phyloP scores from a whole-genome alignment of 2,888 invertebrate genomes.

The Volucella bombylans region DNA sequence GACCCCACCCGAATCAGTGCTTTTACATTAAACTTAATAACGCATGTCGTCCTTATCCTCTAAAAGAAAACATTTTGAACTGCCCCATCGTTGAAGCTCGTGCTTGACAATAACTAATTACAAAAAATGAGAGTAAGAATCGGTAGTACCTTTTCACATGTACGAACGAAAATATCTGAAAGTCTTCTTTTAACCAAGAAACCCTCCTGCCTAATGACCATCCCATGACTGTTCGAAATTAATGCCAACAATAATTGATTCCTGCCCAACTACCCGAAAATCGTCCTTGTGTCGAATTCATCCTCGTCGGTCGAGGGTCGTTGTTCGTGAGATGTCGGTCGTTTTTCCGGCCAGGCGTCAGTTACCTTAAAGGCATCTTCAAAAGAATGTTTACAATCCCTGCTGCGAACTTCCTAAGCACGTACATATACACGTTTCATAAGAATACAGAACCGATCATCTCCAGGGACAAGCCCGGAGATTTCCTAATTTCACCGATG shows the following conservation, averaged over 20 bases:
- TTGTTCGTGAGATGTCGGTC: no score
- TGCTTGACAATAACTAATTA: constrained; percentile 35
- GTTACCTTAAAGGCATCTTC: constrained; percentile 29
- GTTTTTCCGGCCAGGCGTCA: no score
- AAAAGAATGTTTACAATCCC: constrained; percentile 40
- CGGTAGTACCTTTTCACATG: constrained; percentile 42
- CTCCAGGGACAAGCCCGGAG: constrained; percentile 44
- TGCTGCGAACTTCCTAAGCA: constrained; percentile 49
- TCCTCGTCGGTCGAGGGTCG: no score
- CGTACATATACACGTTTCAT: constrained; percentile 36
- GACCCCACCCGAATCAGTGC: constrained; percentile 20
- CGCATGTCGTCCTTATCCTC: constrained; percentile 26
- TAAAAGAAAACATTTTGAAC: not conserved
- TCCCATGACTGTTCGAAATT: constrained; percentile 60
- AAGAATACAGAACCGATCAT: constrained; percentile 47
- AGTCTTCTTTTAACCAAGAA: constrained; percentile 21
- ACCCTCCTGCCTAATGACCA: constrained; percentile 52
- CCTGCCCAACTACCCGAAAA: constrained; percentile 25
- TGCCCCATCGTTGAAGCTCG: not conserved
- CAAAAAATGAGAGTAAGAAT: constrained; percentile 57
- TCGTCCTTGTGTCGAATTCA: no score
- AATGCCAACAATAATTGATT: constrained; percentile 67
- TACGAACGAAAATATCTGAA: constrained; percentile 8
- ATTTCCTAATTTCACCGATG: constrained; percentile 36
- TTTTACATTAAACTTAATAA: constrained; percentile 31